A percentile compares a stretch with the other conserved stretches of the same genome.
phyloP scores from a whole-genome alignment of 2,797 vertebrate species.

The Micrastur ruficollis region DNA sequence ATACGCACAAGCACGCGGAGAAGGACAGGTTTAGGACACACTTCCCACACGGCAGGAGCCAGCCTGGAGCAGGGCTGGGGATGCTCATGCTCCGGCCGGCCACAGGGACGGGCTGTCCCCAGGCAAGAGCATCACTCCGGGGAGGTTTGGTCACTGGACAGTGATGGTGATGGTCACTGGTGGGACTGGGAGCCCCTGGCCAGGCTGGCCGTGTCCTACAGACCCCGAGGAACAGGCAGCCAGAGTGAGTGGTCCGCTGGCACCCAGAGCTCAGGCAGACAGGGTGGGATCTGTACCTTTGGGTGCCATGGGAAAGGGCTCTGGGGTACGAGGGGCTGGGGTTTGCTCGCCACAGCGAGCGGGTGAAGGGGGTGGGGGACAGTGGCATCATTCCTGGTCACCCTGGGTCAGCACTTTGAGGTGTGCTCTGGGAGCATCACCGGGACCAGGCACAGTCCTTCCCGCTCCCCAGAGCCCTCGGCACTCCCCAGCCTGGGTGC shows the following conservation, averaged over 20 bases:
- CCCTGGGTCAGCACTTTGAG: not conserved
- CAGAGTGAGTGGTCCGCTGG: not conserved
- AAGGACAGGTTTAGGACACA: not conserved
- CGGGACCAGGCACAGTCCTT: not conserved
- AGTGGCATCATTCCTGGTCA: not conserved
- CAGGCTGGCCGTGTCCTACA: not conserved
- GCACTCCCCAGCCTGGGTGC: not conserved
- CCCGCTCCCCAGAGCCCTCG: not conserved
- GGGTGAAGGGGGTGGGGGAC: not conserved
- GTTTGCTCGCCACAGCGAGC: not conserved
- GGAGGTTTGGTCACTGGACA: not conserved
- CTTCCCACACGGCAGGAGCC: not conserved
- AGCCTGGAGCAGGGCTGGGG: not conserved
- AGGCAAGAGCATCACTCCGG: fast-evolving
- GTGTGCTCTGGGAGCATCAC: not conserved
- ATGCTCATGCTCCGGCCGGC: not conserved
- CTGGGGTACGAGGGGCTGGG: not conserved
- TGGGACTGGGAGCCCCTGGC: not conserved
- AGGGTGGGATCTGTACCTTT: not conserved
- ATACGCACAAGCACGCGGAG: not conserved
- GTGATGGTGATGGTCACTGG: not conserved
- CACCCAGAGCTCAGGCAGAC: not conserved
- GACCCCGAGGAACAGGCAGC: not conserved
- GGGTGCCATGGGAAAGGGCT: not conserved
- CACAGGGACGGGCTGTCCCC: fast-evolving